Conservation (phyloP, 2,113 vertebrate species). For the Cranoglanis bouderius region DNA sequence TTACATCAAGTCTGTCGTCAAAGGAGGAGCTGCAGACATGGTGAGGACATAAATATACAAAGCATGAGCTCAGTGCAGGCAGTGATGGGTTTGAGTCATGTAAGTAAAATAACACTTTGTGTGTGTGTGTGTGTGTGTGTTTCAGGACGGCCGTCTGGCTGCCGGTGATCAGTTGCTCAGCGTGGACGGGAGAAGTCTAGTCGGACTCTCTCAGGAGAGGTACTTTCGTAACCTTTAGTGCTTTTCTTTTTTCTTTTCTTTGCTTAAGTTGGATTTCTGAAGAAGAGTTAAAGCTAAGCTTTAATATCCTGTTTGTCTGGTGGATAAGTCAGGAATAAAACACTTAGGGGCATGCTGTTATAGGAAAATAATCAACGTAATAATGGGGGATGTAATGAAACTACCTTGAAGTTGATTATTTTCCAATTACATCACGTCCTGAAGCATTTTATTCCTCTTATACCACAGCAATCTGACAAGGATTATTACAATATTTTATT, state of each 20-base stretch:
- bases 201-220: conserved; percentile 98
- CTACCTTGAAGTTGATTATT: neutral
- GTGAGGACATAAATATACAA: conserved; percentile 62
- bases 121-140: conserved; percentile 5
- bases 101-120: neutral
- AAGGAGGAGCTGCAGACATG: conserved; percentile 94
- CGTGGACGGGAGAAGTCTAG: conserved; percentile 93
- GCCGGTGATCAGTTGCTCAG: conserved; percentile 96
- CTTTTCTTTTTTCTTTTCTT: neutral
- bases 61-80: conserved; percentile 3
- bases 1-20: conserved; percentile 97
- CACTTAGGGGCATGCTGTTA: neutral
- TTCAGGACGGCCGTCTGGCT: conserved; percentile 90
- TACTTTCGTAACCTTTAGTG: conserved; percentile 59
- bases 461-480: neutral
- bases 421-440: neutral
- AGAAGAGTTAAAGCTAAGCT: conserved; percentile 19
- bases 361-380: neutral
- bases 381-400: neutral
- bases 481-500: neutral
- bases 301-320: conserved; percentile 37
- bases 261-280: conserved; percentile 1
- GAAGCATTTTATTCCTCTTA: neutral
- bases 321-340: neutral
- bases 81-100: conserved; percentile 7